Evolutionary conservation across 2,888 invertebrate species (phyloP).

Genomic region (Sinopyrophorus schimmeli): DNA sequence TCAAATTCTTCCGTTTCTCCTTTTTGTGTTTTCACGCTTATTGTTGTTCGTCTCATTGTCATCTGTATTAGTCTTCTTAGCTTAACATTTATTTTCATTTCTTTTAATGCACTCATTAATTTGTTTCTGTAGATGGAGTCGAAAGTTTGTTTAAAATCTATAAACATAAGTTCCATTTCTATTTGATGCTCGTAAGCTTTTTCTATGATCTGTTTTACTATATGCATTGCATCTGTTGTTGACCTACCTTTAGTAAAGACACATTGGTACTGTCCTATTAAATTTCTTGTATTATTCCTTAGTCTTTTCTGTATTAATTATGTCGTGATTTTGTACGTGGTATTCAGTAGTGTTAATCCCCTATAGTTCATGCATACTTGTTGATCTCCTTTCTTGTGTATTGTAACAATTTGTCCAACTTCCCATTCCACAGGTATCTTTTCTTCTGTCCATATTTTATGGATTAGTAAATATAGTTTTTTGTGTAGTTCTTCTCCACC

Average conservation of each 20-base stretch:
- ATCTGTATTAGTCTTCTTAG: constrained; percentile 9
- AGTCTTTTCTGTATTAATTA: background rate
- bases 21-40: constrained; percentile 7
- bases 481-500: background rate
- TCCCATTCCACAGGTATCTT: constrained; percentile 8
- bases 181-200: constrained; percentile 3
- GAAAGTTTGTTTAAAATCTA: constrained; percentile 15
- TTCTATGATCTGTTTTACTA: constrained; percentile 8
- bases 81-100: constrained; percentile 11
- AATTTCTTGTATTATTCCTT: no score
- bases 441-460: constrained; percentile 8
- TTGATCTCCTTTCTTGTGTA: constrained; percentile 5
- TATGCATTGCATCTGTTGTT: constrained; percentile 7
- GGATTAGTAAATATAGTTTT: background rate
- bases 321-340: background rate
- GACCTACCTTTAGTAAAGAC: no score
- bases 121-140: constrained; percentile 9
- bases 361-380: constrained; percentile 7
- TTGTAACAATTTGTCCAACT: constrained; percentile 6
- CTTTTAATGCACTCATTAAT: constrained; percentile 6
- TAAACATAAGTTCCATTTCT: constrained; percentile 5
- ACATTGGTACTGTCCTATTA: no score
- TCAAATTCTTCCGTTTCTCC: constrained; percentile 10
- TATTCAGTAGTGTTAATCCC: constrained; percentile 5
- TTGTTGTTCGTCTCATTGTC: constrained; percentile 7